A percentile compares a stretch with the other conserved stretches of the same genome.
Conservation (phyloP, 2,888 invertebrate genomes). For the Julus scandinavius region DNA sequence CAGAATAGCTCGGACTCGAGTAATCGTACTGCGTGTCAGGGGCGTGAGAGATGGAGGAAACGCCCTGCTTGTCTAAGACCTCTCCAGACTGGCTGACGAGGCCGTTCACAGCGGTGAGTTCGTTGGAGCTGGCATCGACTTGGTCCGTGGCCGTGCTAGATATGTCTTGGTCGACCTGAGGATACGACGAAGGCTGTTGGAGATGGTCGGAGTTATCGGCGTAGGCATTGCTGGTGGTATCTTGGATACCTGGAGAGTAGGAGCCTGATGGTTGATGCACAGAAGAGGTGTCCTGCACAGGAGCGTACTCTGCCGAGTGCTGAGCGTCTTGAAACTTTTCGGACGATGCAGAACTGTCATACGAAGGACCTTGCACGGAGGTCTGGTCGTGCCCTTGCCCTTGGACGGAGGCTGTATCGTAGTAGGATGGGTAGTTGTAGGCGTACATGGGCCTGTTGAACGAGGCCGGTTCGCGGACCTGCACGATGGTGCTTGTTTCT, state of each 20-base stretch:
- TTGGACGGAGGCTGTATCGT: background rate
- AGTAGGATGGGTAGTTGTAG: background rate
- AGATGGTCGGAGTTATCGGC: background rate
- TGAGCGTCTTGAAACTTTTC: background rate
- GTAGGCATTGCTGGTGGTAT: background rate
- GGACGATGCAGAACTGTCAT: background rate
- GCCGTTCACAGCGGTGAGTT: background rate
- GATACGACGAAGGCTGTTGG: conserved; percentile 13
- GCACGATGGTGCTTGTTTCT: background rate
- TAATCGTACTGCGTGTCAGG: conserved; percentile 1
- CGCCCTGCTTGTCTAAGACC: background rate
- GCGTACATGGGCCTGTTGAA: background rate
- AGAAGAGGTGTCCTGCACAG: background rate
- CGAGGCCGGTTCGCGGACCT: background rate
- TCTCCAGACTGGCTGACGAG: background rate
- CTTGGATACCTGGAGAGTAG: background rate
- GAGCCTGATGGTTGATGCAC: background rate
- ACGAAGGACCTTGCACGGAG: background rate
- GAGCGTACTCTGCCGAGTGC: background rate
- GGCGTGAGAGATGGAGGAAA: background rate
- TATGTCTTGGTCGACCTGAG: conserved; percentile 41
- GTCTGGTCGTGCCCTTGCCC: background rate
- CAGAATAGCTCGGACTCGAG: background rate
- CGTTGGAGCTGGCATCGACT: background rate
- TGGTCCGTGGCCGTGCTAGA: background rate